Evolutionary conservation across 2,888 invertebrate species (phyloP), one percentile per base, ranked within the genome.

Genomic region (Netelia inedita): DNA sequence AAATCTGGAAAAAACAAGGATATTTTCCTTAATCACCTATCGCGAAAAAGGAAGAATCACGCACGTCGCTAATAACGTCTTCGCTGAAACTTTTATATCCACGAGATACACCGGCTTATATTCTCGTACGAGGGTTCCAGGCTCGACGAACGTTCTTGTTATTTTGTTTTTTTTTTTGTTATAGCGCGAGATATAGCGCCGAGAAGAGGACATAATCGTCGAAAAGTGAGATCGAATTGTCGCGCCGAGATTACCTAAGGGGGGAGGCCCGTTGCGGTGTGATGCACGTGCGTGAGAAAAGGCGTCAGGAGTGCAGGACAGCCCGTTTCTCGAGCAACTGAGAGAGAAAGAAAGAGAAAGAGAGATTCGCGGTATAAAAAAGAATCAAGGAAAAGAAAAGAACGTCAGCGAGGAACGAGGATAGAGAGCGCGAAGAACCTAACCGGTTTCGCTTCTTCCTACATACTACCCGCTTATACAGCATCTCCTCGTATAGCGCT

Each of bases 371-470:
- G 43, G 28, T 28, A 59, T 46, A 2, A 76, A 55, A 43, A 63
- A 68, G 28, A 41, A 59, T 10, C 50, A 10, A 65, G 5, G 19
- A 63, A 46, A 66, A 43, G n/a, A 68, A 23, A 69, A 16, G 41
- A 69, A 57, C 41, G 6, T 46, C 28, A 57, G 55, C 46, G 41
- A 16, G 59, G 68, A 53, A 76, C 59, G 80, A 57, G 71, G 43
- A 66, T 57, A 71, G 78, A 78, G 68, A 57, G 61, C 78, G 69
- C 50, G 57, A 14, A 35, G 76, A 63, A 50, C 68, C 65, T 74
- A 85, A 85, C 84, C 84, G 84, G 84, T 85, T 85, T 85, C 19
- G 57, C 57, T 57, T 16, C 57, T 57, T 57, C 19, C 16, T 57
- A 57, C 57, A 57, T 16, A 57, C 16, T 57, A 19, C 16, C 28